Evolutionary conservation across 1,140 invertebrate genomes (phyloP).

Genomic region (Listronotus oregonensis): DNA sequence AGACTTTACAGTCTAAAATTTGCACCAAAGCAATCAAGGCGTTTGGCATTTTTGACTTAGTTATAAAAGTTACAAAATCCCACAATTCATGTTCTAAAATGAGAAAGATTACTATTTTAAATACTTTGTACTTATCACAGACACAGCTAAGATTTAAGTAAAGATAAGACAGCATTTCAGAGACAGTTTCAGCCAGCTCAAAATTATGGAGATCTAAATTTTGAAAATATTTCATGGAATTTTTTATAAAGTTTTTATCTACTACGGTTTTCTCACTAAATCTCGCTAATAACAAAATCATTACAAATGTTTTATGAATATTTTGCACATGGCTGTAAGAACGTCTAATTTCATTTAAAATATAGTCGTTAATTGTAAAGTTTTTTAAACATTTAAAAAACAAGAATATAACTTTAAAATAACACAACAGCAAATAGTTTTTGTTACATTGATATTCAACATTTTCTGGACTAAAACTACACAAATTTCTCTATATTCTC

Average conservation of each 20-base stretch:
- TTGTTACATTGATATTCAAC: constrained; percentile 8
- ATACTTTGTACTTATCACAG: constrained; percentile 15
- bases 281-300: constrained; percentile 31
- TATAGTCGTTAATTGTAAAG: not conserved
- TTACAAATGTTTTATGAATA: constrained; percentile 38
- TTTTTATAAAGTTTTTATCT: constrained; percentile 13
- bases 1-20: constrained; percentile 8
- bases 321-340: constrained; percentile 9
- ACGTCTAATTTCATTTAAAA: constrained; percentile 15
- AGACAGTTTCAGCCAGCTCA: constrained; percentile 23
- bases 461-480: constrained; percentile 24
- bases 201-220: constrained; percentile 7
- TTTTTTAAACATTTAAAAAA: constrained; percentile 11
- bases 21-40: not conserved
- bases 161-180: constrained; percentile 13
- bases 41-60: not conserved
- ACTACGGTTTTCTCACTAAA: not conserved
- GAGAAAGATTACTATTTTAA: constrained; percentile 21
- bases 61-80: constrained; percentile 13
- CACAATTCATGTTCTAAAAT: constrained; percentile 10
- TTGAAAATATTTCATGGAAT: constrained; percentile 8
- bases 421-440: constrained; percentile 36
- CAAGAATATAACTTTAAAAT: constrained; percentile 37
- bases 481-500: constrained; percentile 9
- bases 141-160: constrained; percentile 4